Conservation (phyloP, 2,797 vertebrate species). For the Danio jaintianensis region DNA sequence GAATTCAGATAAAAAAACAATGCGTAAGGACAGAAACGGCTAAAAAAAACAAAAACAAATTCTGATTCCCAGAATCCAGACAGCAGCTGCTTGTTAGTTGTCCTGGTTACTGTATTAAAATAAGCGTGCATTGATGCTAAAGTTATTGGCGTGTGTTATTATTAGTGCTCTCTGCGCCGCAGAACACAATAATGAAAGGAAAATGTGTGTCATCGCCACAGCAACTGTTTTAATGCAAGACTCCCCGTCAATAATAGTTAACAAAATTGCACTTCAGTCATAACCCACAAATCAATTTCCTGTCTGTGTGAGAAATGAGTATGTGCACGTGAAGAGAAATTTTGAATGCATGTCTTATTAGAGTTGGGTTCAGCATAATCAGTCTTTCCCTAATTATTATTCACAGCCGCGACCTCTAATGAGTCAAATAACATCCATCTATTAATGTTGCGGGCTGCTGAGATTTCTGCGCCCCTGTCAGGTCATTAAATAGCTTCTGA, state of each 20-base stretch:
- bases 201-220: conserved; percentile 61
- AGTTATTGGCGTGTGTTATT: conserved; percentile 59
- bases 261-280: conserved; percentile 64
- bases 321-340: conserved; percentile 31
- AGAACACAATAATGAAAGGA: conserved; percentile 36
- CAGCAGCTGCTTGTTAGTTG: conserved; percentile 56
- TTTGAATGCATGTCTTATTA: conserved; percentile 27
- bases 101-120: conserved; percentile 62
- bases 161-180: conserved; percentile 38
- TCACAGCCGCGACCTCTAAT: conserved; percentile 43
- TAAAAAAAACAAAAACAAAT: not conserved
- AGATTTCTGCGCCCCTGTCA: conserved; percentile 33
- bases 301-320: conserved; percentile 23
- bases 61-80: conserved; percentile 40
- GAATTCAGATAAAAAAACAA: too few relatives aligned
- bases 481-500: conserved; percentile 50
- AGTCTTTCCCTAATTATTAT: conserved; percentile 49
- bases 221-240: conserved; percentile 63
- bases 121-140: conserved; percentile 42
- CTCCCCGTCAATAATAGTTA: conserved; percentile 63
- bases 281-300: conserved; percentile 61
- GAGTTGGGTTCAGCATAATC: conserved; percentile 29
- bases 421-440: conserved; percentile 42
- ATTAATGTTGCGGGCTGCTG: conserved; percentile 44
- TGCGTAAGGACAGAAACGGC: too few relatives aligned